phyloP scores from a whole-genome alignment of 2,113 vertebrate species.

The Scortum barcoo region DNA sequence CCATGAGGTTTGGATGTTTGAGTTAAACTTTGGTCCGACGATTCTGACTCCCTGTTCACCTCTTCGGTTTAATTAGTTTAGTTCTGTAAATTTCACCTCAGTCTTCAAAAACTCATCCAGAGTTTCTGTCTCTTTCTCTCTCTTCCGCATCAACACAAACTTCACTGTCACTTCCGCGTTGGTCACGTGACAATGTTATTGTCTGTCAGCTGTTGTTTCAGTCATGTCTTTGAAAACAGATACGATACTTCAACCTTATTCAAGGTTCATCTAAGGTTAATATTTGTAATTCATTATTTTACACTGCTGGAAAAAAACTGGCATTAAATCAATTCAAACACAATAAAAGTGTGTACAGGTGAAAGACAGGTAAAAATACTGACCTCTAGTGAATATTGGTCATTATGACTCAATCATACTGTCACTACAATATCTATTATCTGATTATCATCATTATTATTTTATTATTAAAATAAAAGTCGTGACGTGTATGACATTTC shows the following conservation, averaged over 20 bases:
- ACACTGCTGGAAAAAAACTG: neutral
- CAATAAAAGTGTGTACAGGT: neutral
- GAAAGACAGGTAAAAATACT: neutral
- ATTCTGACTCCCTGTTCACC: too few species aligned
- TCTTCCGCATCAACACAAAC: slow-evolving; percentile 65
- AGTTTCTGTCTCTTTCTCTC: too few species aligned
- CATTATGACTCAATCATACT: neutral
- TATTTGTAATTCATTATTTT: neutral
- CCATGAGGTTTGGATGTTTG: slow-evolving; percentile 47
- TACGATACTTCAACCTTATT: fast-evolving
- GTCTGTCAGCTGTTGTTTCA: neutral
- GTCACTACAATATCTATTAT: neutral
- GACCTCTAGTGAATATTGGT: slow-evolving; percentile 15
- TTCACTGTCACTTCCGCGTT: slow-evolving; percentile 68
- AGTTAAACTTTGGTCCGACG: neutral
- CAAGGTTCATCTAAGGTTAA: fast-evolving
- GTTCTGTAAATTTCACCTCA: too few species aligned
- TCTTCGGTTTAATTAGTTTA: too few species aligned
- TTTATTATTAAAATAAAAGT: neutral
- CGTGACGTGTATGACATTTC: neutral
- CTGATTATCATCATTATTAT: neutral
- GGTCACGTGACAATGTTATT: slow-evolving; percentile 55
- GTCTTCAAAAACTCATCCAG: too few species aligned
- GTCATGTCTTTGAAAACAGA: neutral
- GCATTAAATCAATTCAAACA: neutral